phyloP scores from a whole-genome alignment of 2,888 invertebrate species.

The Sylvicola cinctus region DNA sequence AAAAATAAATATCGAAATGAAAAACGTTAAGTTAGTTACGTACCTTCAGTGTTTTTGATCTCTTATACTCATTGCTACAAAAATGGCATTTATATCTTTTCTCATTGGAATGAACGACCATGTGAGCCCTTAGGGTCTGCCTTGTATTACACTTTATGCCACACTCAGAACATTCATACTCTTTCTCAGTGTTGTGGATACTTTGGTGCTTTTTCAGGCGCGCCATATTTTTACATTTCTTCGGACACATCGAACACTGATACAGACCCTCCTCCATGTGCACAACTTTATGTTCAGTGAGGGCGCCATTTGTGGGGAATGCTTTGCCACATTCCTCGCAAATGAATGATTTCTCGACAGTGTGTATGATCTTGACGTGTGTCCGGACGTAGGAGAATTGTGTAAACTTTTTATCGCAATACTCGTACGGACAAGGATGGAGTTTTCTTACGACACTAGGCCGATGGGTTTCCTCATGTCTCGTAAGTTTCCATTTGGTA shows the following conservation, averaged over 20 bases:
- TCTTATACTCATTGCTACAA: slow-evolving; percentile 21
- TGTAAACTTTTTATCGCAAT: slow-evolving; percentile 6
- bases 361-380: neutral
- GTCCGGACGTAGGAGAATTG: too few relatives aligned
- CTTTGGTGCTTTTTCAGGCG: slow-evolving; percentile 15
- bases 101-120: slow-evolving; percentile 21
- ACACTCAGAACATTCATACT: slow-evolving; percentile 25
- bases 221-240: slow-evolving; percentile 19
- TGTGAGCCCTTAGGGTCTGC: slow-evolving; percentile 27
- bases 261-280: slow-evolving; percentile 27
- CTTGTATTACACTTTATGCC: slow-evolving; percentile 24
- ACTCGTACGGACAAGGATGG: slow-evolving; percentile 14
- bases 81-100: slow-evolving; percentile 21
- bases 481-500: slow-evolving; percentile 9
- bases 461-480: slow-evolving; percentile 11
- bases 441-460: slow-evolving; percentile 13
- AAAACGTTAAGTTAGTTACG: too few relatives aligned
- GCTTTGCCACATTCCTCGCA: slow-evolving; percentile 28
- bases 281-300: slow-evolving; percentile 27
- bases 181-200: slow-evolving; percentile 12
- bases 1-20: too few relatives aligned
- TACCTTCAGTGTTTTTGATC: slow-evolving; percentile 17
- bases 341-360: slow-evolving; percentile 13
- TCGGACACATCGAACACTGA: slow-evolving; percentile 22
- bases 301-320: slow-evolving; percentile 26